phyloP scores from a whole-genome alignment of 1,140 invertebrate genomes.

The Zaprionus ornatus region DNA sequence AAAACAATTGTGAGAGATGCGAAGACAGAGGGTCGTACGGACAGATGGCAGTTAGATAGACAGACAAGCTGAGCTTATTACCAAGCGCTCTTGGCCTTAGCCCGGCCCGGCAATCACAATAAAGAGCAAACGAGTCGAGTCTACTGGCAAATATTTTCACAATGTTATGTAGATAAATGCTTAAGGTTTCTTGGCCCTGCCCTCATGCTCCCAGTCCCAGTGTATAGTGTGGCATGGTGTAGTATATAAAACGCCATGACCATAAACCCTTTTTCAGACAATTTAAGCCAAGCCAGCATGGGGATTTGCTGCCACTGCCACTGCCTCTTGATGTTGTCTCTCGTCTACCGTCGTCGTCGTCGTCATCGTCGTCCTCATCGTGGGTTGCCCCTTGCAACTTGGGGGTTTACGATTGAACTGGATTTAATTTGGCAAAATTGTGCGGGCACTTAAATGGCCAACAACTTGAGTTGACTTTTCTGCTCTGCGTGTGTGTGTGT shows the following conservation, averaged over 20 bases:
- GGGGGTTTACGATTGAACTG: constrained; percentile 75
- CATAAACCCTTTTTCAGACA: constrained; percentile 81
- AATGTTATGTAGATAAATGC: constrained; percentile 75
- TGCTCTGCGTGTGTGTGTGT: not conserved
- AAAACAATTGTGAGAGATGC: constrained; percentile 63
- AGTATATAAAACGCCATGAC: constrained; percentile 77
- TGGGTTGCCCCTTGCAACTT: constrained; percentile 30
- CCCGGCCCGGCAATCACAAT: constrained; percentile 70
- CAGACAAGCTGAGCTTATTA: constrained; percentile 57
- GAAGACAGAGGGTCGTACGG: not conserved
- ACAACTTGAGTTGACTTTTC: constrained; percentile 56
- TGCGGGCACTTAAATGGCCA: constrained; percentile 73
- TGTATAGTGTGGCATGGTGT: constrained; percentile 20
- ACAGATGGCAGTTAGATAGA: not conserved
- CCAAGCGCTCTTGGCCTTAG: constrained; percentile 58
- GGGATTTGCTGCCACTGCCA: constrained; percentile 61
- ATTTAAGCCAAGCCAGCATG: constrained; percentile 74
- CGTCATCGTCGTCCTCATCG: not conserved
- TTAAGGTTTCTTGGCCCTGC: constrained; percentile 44
- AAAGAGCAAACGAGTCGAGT: constrained; percentile 32
- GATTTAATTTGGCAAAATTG: constrained; percentile 76
- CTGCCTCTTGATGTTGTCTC: constrained; percentile 20
- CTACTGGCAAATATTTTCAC: constrained; percentile 61
- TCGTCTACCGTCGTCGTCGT: too few relatives aligned
- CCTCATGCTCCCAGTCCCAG: not conserved